phyloP scores from a whole-genome alignment of 2,797 vertebrate species.

The Clarias pachynema region DNA sequence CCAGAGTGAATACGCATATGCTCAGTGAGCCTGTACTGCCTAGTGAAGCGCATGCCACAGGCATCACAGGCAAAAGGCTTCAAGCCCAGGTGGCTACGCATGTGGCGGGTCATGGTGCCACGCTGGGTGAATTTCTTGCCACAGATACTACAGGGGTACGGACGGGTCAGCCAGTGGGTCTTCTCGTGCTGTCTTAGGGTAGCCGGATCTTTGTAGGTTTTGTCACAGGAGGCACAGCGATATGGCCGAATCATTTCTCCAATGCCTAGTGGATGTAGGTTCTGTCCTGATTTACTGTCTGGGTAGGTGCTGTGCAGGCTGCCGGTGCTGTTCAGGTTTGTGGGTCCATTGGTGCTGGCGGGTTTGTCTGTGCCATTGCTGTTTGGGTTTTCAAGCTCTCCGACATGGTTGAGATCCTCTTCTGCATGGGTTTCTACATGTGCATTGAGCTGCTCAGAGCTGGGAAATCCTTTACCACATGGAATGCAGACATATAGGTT shows the following conservation, averaged over 20 bases:
- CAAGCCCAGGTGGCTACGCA: conserved; percentile 97
- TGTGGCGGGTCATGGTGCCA: conserved; percentile 99
- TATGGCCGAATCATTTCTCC: conserved; percentile 93
- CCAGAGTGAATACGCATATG: conserved; percentile 99
- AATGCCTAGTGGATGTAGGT: conserved; percentile 74
- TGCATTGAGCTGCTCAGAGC: conserved; percentile 97
- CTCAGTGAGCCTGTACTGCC: conserved; percentile 98
- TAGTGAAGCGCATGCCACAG: conserved; percentile 98
- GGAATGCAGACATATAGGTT: conserved; percentile 99
- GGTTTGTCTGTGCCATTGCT: conserved; percentile 61
- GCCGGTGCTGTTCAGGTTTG: conserved; percentile 61
- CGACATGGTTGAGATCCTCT: conserved; percentile 89
- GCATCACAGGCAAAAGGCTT: conserved; percentile 98
- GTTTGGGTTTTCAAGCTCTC: conserved; percentile 73
- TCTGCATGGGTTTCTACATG: conserved; percentile 98
- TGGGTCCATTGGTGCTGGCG: conserved; percentile 67
- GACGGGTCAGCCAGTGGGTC: conserved; percentile 97
- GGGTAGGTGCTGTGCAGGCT: conserved; percentile 75
- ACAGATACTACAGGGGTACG: conserved; percentile 98
- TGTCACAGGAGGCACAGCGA: conserved; percentile 93
- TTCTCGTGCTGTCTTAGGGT: conserved; percentile 98
- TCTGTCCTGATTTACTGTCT: conserved; percentile 78
- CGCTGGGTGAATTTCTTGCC: conserved; percentile 99
- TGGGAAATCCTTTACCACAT: conserved; percentile 97
- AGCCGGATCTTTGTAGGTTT: conserved; percentile 98